Evolutionary conservation across 2,113 vertebrate species (phyloP), one percentile per base, ranked within the genome.

Genomic region (Tursiops truncatus): DNA sequence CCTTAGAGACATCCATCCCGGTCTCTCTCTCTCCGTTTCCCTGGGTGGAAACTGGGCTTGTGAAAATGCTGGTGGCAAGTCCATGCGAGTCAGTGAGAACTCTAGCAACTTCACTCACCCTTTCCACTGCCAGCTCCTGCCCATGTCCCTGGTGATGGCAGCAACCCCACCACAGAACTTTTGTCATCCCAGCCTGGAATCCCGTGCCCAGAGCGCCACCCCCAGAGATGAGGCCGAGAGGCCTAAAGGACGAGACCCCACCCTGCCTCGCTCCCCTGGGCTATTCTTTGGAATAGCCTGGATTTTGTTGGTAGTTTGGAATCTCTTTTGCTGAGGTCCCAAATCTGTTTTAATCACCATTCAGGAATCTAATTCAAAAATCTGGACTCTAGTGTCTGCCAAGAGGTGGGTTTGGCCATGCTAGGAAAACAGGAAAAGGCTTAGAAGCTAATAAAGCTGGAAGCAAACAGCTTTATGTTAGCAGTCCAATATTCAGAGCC

Each of bases 391-490:
- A 62, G 33, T 36, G 94, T 97, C 95, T 98, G 97, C 98, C 98
- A 98, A 97, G 97, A 96, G 83, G 96, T 95, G 97, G 94, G 60
- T 31, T 98, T 98, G 97, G 93, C 98, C 93, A 31, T 38, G 91
- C 94, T 71, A 79, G 91, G 89, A 98, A 98, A 98, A 98, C 98
- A 98, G 98, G 98, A 98, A 98, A 98, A 91, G 94, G 83, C 96
- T 98, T 97, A 92, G 93, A 97, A 98, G 95, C 96, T 96, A 98
- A 97, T 97, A 98, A 98, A 96, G 89, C 97, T 97, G 97, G 91
- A 73, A 98, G 97, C 98, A 98, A 98, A 96, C 80, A 93, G 92
- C 56, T 97, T 96, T 96, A 53, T 97, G 90, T 81, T 79, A 86
- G 95, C 95, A 53, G 95, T 76, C 84, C 93, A 95, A 84, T 81